phyloP scores from a whole-genome alignment of 2,797 vertebrate genomes.

The Gymnocypris eckloni region DNA sequence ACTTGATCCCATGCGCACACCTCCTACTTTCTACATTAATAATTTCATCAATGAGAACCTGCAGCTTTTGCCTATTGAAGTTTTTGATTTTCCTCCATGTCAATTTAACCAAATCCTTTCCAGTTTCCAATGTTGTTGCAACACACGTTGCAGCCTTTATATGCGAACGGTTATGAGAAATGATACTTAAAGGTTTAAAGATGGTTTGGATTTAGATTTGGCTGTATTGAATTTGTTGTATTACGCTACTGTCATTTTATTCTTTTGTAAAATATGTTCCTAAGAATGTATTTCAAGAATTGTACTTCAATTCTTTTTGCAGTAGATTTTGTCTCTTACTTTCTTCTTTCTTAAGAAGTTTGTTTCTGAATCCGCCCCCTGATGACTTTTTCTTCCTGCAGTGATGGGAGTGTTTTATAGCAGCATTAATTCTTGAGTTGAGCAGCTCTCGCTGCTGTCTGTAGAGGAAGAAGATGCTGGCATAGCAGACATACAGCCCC shows the following conservation, averaged over 20 bases:
- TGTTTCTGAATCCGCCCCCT: background rate
- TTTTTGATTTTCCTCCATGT: background rate
- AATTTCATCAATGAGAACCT: background rate
- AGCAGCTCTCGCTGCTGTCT: background rate
- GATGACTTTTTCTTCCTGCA: background rate
- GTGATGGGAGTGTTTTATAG: background rate
- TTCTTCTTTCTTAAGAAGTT: background rate
- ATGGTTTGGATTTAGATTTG: background rate
- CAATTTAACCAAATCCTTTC: background rate
- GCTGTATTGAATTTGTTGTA: background rate
- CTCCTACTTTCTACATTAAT: background rate
- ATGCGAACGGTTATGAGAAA: background rate
- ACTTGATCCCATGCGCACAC: background rate
- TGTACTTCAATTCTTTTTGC: background rate
- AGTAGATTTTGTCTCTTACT: background rate
- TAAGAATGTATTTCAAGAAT: background rate
- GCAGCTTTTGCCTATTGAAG: background rate
- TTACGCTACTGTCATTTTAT: background rate
- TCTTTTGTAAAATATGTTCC: background rate
- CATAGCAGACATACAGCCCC: background rate
- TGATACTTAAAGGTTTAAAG: background rate
- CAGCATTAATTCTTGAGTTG: background rate
- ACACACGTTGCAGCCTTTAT: background rate
- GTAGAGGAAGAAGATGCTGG: slow-evolving; percentile 7
- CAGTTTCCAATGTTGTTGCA: background rate